These are phyloP conservation scores for Drosophila lacicola DNA, from an alignment of 2,888 invertebrate genomes.

Conservation along the genomic window DNA sequence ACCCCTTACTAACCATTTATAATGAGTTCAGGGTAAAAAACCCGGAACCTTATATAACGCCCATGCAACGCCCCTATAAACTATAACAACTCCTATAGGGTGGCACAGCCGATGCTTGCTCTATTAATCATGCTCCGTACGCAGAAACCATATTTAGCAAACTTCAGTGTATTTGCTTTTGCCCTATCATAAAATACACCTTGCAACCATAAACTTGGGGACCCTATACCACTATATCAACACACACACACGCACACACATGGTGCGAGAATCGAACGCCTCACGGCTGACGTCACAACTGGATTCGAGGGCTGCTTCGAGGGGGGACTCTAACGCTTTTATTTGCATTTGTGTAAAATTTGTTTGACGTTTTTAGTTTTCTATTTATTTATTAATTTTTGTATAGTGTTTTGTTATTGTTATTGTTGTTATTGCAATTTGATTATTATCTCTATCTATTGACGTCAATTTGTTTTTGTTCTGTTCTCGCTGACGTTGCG, in stretches of 20 bases:
- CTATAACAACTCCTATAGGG: not conserved
- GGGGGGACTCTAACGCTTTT: slow-evolving; percentile 8
- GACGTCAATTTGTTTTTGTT: slow-evolving; percentile 74
- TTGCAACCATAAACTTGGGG: slow-evolving; percentile 33
- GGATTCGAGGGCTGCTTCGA: not conserved
- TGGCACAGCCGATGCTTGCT: not conserved
- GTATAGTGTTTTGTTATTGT: slow-evolving; percentile 1
- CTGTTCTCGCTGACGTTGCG: slow-evolving; percentile 18
- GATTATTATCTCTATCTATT: slow-evolving; percentile 67
- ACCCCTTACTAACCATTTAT: too few relatives aligned
- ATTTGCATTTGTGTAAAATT: slow-evolving; percentile 65
- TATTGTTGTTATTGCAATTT: slow-evolving; percentile 57
- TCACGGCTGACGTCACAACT: slow-evolving; percentile 46
- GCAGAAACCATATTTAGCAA: slow-evolving; percentile 13
- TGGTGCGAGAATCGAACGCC: slow-evolving; percentile 44
- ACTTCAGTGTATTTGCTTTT: slow-evolving; percentile 22
- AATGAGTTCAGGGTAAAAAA: too few relatives aligned
- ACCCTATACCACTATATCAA: not conserved
- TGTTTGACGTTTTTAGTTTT: slow-evolving; percentile 61
- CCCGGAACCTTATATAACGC: slow-evolving; percentile 1
- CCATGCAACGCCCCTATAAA: slow-evolving; percentile 39
- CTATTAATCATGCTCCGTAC: slow-evolving; percentile 27
- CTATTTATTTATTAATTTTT: slow-evolving; percentile 39
- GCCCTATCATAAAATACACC: slow-evolving; percentile 43
- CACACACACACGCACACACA: not conserved